phyloP scores from a whole-genome alignment of 1,140 invertebrate species.

The Hermetia illucens region DNA sequence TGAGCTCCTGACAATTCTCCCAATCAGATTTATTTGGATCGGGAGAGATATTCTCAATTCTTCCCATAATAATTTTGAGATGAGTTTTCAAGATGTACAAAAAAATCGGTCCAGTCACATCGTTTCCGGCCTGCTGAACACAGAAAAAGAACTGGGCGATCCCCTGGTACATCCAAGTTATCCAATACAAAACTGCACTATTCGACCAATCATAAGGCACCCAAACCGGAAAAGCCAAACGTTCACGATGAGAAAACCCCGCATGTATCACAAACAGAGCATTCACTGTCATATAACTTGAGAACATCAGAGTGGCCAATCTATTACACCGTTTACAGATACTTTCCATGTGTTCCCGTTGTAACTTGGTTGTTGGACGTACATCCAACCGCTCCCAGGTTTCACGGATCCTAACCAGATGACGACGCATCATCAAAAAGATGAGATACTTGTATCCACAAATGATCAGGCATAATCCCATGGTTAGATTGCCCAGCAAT shows the following conservation, averaged over 20 bases:
- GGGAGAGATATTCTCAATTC: conserved; percentile 6
- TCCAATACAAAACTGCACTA: neutral
- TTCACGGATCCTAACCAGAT: conserved; percentile 3
- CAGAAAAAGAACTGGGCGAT: neutral
- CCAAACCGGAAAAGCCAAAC: too few relatives aligned
- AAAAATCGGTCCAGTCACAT: conserved; percentile 7
- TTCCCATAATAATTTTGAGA: conserved; percentile 1
- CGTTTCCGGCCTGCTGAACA: conserved; percentile 8
- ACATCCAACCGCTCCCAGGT: neutral
- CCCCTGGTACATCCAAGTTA: conserved; percentile 5
- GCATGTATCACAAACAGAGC: too few relatives aligned
- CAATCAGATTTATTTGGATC: too few relatives aligned
- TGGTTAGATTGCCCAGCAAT: conserved; percentile 4
- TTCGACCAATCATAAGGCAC: too few relatives aligned
- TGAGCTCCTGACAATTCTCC: conserved; percentile 6
- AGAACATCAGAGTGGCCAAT: conserved; percentile 4
- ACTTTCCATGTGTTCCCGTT: conserved; percentile 1
- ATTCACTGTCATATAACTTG: too few relatives aligned
- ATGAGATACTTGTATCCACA: conserved; percentile 4
- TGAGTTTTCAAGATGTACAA: conserved; percentile 5
- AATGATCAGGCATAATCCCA: conserved; percentile 5
- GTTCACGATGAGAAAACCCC: too few relatives aligned
- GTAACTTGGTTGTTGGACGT: conserved; percentile 3
- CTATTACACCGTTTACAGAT: conserved; percentile 2
- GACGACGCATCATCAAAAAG: conserved; percentile 1